These are phyloP conservation scores for Falco cherrug DNA, from an alignment of 2,797 vertebrate species.

Conservation along the genomic window DNA sequence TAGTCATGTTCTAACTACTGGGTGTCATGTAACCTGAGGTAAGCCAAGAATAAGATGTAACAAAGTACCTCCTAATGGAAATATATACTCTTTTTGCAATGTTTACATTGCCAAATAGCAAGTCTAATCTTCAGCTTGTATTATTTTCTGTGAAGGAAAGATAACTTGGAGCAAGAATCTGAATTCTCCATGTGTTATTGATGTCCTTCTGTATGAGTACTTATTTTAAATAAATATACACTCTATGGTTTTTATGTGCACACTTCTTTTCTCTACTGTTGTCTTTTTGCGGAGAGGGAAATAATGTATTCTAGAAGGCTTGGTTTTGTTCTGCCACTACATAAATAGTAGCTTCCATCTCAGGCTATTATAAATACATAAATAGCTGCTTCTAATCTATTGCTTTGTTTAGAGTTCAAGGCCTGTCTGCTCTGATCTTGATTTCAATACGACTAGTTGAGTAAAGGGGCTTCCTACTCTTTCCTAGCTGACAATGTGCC, in stretches of 20 bases:
- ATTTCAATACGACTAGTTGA: not conserved
- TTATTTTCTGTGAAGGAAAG: not conserved
- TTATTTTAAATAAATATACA: constrained; percentile 57
- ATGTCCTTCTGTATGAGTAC: constrained; percentile 5
- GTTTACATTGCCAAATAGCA: constrained; percentile 4
- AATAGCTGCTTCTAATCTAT: not conserved
- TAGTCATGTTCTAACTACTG: not conserved
- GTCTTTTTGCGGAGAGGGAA: not conserved
- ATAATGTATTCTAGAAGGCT: not conserved
- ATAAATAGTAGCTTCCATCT: not conserved
- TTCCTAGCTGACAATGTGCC: not conserved
- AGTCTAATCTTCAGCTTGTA: not conserved
- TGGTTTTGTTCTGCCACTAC: not conserved
- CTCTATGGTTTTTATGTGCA: not conserved
- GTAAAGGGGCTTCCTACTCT: not conserved
- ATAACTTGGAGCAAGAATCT: not conserved
- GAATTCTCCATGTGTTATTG: not conserved
- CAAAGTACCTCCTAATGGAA: not conserved
- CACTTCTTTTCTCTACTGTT: not conserved
- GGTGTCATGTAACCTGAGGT: not conserved
- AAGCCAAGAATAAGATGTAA: not conserved
- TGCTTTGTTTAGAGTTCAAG: not conserved
- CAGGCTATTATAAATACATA: not conserved
- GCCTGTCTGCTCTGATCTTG: not conserved
- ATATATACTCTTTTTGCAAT: not conserved